Percentiles rank a stretch among this genome's conserved stretches.
phyloP scores from a whole-genome alignment of 2,888 invertebrate genomes.

The Lamproptera curius region DNA sequence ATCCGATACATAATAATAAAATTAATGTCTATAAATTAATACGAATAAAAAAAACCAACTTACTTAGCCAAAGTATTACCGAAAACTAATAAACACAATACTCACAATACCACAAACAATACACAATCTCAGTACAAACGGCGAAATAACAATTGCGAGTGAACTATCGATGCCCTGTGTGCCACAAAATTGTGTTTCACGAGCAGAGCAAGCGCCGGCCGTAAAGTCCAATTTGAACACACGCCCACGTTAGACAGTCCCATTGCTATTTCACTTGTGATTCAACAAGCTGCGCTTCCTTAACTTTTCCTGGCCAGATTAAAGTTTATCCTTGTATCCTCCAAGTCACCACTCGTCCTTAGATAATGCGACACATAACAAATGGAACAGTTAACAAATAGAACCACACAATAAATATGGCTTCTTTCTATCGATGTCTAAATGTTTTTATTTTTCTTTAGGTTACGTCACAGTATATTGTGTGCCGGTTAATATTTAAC shows the following conservation, averaged over 20 bases:
- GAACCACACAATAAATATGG: neutral
- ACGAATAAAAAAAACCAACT: no score
- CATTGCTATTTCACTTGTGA: neutral
- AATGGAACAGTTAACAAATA: neutral
- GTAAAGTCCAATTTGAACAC: conserved; percentile 4
- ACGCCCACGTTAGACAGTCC: neutral
- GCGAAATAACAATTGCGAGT: no score
- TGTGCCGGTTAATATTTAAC: neutral
- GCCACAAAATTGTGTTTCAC: neutral
- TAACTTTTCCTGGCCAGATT: neutral
- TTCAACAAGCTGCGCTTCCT: neutral
- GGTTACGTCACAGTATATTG: neutral
- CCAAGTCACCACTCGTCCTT: neutral
- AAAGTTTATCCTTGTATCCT: neutral
- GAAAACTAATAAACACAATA: no score
- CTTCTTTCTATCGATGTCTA: neutral
- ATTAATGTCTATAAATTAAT: no score
- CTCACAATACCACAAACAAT: no score
- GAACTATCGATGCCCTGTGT: no score
- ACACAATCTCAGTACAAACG: no score
- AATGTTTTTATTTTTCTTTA: neutral
- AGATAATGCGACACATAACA: neutral
- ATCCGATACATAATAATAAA: no score
- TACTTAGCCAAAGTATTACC: no score
- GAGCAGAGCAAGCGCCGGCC: neutral